phyloP scores from a whole-genome alignment of 2,797 vertebrate species.

The Cirrhinus molitorella region DNA sequence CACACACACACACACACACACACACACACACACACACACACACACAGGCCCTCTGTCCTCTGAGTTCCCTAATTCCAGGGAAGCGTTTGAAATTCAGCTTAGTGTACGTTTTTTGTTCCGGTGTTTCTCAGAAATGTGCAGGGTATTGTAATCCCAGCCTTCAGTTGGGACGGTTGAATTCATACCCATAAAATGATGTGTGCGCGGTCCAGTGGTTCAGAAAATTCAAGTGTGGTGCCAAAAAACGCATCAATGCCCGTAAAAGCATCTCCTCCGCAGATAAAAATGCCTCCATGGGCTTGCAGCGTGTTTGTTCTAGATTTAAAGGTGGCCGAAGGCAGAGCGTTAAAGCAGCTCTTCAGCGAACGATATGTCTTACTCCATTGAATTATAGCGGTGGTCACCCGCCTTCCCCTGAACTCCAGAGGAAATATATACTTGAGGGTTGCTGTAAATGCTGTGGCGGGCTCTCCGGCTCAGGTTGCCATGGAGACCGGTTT shows the following conservation, averaged over 20 bases:
- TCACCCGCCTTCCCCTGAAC: conserved; percentile 28
- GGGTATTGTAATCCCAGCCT: conserved; percentile 34
- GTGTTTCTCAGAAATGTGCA: conserved; percentile 49
- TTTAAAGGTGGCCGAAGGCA: conserved; percentile 13
- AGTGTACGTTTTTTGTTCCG: conserved; percentile 2
- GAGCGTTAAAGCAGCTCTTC: conserved; percentile 7
- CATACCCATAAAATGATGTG: conserved; percentile 38
- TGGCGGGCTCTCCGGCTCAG: background rate
- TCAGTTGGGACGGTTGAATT: conserved; percentile 38
- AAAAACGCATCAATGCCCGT: conserved; percentile 4
- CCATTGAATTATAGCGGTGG: conserved; percentile 21
- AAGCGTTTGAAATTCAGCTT: conserved; percentile 37
- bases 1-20: too few relatives aligned
- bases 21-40: background rate
- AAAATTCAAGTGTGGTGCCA: conserved; percentile 22
- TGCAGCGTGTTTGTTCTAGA: conserved; percentile 17
- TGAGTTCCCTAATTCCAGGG: conserved; percentile 24
- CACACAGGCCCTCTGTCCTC: conserved; percentile 6
- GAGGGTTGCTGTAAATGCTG: conserved; percentile 34
- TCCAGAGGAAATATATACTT: conserved; percentile 36
- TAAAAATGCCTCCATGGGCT: conserved; percentile 16
- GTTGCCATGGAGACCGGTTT: conserved; percentile 22
- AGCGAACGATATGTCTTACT: background rate
- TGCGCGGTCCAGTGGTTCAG: conserved; percentile 36
- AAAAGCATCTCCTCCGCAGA: conserved; percentile 15